phyloP scores from a whole-genome alignment of 1,140 invertebrate species.

The Branchinecta lindahli region DNA sequence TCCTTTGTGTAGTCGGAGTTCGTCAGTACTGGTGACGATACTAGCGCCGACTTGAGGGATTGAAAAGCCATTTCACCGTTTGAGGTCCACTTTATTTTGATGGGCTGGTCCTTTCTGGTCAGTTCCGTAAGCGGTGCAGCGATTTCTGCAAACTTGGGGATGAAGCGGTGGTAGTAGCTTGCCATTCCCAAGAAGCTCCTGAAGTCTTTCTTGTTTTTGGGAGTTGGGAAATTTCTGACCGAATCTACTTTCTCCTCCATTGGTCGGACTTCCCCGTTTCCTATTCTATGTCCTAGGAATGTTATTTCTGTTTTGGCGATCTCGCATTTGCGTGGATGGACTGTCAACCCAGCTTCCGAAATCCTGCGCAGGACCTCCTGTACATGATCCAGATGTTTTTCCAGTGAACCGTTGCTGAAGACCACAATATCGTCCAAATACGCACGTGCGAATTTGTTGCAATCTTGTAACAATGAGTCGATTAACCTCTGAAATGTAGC shows the following conservation, averaged over 20 bases:
- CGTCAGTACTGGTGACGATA: conserved; percentile 3
- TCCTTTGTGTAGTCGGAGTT: conserved; percentile 8
- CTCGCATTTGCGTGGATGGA: conserved; percentile 23
- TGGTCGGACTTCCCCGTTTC: conserved; percentile 21
- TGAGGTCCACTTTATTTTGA: background rate
- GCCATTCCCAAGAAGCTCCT: conserved; percentile 33
- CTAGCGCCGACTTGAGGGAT: background rate
- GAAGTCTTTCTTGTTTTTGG: conserved; percentile 29
- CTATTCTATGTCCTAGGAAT: conserved; percentile 24
- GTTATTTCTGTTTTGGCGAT: conserved; percentile 19
- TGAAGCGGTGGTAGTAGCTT: conserved; percentile 31
- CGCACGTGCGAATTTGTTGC: conserved; percentile 14
- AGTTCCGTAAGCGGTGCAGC: conserved; percentile 25
- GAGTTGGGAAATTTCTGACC: conserved; percentile 24
- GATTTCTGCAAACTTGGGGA: conserved; percentile 27
- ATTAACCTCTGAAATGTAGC: conserved; percentile 6
- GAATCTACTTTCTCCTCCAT: conserved; percentile 24
- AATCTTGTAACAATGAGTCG: conserved; percentile 17
- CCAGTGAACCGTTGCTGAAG: conserved; percentile 29
- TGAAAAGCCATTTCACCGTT: background rate
- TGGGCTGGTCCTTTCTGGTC: conserved; percentile 20
- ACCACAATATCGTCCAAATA: conserved; percentile 23
- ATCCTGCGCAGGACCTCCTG: conserved; percentile 10
- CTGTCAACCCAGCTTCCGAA: conserved; percentile 19
- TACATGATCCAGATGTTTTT: conserved; percentile 10